Percentiles rank a stretch among this genome's conserved stretches.
Conservation (phyloP, 2,888 invertebrate genomes). For the Agrochola macilenta region DNA sequence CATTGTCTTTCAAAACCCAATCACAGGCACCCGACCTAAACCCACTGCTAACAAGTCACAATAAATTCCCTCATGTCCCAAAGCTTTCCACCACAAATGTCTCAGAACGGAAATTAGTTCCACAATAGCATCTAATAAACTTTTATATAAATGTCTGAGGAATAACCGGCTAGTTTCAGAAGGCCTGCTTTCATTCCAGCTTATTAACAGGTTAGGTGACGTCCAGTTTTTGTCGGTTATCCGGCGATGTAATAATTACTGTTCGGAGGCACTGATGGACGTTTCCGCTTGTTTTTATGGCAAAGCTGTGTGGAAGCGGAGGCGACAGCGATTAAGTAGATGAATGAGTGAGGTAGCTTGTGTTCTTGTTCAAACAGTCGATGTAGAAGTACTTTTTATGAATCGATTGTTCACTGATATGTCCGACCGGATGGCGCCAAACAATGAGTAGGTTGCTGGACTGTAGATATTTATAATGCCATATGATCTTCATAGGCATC, state of each 20-base stretch:
- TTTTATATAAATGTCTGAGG: conserved; percentile 55
- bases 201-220: conserved; percentile 70
- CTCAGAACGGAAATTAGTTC: conserved; percentile 50
- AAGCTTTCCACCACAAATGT: conserved; percentile 48
- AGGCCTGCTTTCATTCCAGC: conserved; percentile 68
- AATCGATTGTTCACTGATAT: conserved; percentile 15
- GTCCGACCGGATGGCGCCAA: not conserved
- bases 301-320: conserved; percentile 58
- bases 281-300: conserved; percentile 78
- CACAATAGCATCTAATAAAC: conserved; percentile 63
- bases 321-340: conserved; percentile 37
- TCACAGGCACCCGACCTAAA: not conserved
- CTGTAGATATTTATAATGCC: too few species aligned
- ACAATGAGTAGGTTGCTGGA: not conserved
- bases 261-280: conserved; percentile 74
- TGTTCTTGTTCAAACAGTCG: not conserved
- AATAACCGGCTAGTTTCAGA: conserved; percentile 74
- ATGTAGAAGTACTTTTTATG: not conserved
- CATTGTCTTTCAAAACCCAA: conserved; percentile 17
- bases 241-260: conserved; percentile 82
- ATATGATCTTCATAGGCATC: not conserved
- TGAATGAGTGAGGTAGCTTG: conserved; percentile 11
- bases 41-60: conserved; percentile 2
- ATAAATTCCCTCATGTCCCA: conserved; percentile 22
- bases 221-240: conserved; percentile 81